Base-by-base conservation (phyloP, 2,888 invertebrate genomes). In the Ptychoptera albimana region DNA sequence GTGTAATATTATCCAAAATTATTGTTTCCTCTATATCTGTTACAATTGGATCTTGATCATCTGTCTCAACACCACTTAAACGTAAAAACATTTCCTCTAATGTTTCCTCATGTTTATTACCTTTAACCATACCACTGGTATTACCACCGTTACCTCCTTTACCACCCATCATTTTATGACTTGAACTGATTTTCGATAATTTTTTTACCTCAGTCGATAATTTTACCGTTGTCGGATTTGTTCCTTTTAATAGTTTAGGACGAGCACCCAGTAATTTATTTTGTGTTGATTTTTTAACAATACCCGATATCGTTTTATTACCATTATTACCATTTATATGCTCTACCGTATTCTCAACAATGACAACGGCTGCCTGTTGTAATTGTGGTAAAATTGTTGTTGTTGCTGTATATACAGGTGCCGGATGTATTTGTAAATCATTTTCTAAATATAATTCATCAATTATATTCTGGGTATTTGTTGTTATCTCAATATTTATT, bases 371-470 rank as follows among this genome's bases (percentile, higher is more conserved):
- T 7, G 23, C 23, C 47, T 12, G 50, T 15, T 7, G 46, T 34
- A 23, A 46, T 43, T 34, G 32, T 57, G 14, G 61, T 57, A 4
- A 59, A 23, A 23, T 32, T 32, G 9, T 55, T 1, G 63, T 63
- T 2, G 64, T 63, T 2, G 63, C 62, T 48, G 63, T 64, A 40
- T 58, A 61, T 56, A 60, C 60, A 12, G 63, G 56, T 43, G 58
- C 11, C 32, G 11, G n/a, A 2, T 11, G 9, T 32, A 32, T n/a
- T 29, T 23, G 9, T 11, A 23, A 8, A 10, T 29, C n/a, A 29
- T 39, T 39, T 16, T 39, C 16, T 23, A 29, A 39, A 39, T 11
- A 16, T 39, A 39, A 16, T 39, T 8, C 23, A 39, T 23, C 39
- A 12, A 11, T 23, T 39, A 39, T 39, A 23, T 39, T 39, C 2